Evolutionary conservation across 2,888 invertebrate species (phyloP), one percentile per base, ranked within the genome.

Genomic region (Leptarthrus brevirostris): DNA sequence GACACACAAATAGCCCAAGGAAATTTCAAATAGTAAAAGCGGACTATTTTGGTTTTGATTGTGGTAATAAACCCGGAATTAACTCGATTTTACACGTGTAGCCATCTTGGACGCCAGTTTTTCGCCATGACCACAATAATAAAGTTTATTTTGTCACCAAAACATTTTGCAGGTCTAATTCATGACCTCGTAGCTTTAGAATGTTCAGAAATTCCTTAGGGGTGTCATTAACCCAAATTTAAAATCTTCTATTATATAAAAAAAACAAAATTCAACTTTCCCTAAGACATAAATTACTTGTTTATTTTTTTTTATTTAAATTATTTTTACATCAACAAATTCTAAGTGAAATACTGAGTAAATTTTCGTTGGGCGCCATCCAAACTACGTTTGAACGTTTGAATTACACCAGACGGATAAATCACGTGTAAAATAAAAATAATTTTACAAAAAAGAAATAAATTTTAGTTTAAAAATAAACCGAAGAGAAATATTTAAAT

Each of bases 181-280:
- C 30, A n/a, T n/a, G n/a, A n/a, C 8, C 30, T 30, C 4, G 8
- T 4, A 53, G 2, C 8, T 18, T 2, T 26, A 5, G 16, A 16
- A 56, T 56, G 56, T 56, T 56, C 26, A 30, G 3, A 54, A 54
- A 54, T 26, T 24, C 26, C n/a, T n/a, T n/a, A n/a, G 34, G 10
- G 1, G 26, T 56, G 56, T 56, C 56, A 56, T 56, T 56, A 56
- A 56, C 56, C 56, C 56, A 56, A 56, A 56, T 56, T 56, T 16
- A 30, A 56, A 24, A 30, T 56, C n/a, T n/a, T n/a, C n/a, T n/a
- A 26, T 56, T 56, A 16, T 56, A n/a, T n/a, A n/a, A 16, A 18
- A 26, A 24, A 22, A 14, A 12, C n/a, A 14, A 52, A 52, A n/a
- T n/a, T n/a, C n/a, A n/a, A n/a, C n/a, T 18, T 22, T 24, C 24